Conservation (phyloP, 2,113 vertebrate genomes). For the Psittacula cyanocephala region DNA sequence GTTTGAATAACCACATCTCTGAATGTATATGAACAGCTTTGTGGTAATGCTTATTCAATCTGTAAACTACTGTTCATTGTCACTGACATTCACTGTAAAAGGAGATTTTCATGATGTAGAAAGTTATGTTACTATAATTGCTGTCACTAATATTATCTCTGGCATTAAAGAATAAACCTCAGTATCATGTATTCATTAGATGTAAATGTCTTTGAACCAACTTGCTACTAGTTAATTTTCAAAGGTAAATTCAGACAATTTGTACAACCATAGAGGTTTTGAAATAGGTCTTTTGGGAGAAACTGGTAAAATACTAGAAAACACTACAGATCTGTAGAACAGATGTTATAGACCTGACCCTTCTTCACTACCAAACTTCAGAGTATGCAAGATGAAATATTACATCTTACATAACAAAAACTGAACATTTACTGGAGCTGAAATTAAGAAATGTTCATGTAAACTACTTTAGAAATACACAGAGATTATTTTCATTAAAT, state of each 20-base stretch:
- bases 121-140: neutral
- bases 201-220: neutral
- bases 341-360: neutral
- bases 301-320: conserved; percentile 51
- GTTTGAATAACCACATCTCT: neutral
- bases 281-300: neutral
- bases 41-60: neutral
- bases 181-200: conserved; percentile 31
- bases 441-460: neutral
- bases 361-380: neutral
- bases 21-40: neutral
- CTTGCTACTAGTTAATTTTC: conserved; percentile 45
- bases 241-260: neutral
- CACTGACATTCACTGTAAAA: neutral
- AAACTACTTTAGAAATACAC: neutral
- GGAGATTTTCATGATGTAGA: neutral
- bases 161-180: conserved; percentile 27
- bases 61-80: neutral
- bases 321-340: conserved; percentile 41
- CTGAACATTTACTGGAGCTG: neutral
- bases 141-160: neutral
- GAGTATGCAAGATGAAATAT: neutral
- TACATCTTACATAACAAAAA: neutral
- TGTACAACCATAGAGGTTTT: neutral
- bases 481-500: neutral